Percentiles rank a stretch among this genome's conserved stretches.
Evolutionary conservation across 2,113 vertebrate genomes (phyloP).

Genomic region (Halichoerus grypus): DNA sequence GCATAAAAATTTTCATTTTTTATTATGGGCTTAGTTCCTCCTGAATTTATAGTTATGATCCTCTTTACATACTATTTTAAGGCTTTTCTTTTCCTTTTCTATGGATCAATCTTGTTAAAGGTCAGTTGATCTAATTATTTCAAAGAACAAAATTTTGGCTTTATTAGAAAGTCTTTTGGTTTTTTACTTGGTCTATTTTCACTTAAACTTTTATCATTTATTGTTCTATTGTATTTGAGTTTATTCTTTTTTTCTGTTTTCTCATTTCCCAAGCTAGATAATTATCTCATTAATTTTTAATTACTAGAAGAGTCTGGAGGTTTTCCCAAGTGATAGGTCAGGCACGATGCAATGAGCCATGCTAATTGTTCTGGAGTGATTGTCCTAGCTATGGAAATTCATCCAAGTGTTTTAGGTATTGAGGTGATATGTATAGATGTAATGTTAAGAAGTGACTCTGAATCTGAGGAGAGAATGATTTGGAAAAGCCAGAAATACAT

Average conservation of each 20-base stretch:
- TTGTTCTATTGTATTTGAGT: background rate
- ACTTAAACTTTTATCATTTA: background rate
- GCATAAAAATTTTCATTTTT: background rate
- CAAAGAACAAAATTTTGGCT: background rate
- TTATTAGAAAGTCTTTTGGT: background rate
- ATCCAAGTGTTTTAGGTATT: background rate
- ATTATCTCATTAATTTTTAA: slow-evolving; percentile 26
- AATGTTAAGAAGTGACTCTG: background rate
- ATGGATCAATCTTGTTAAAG: background rate
- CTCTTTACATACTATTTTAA: background rate
- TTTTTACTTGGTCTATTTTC: background rate
- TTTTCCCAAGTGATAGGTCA: background rate
- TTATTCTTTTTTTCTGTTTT: background rate
- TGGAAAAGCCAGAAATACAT: background rate
- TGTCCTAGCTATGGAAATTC: background rate
- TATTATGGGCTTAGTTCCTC: background rate
- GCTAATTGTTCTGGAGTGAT: background rate
- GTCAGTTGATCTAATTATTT: background rate
- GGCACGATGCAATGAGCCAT: background rate
- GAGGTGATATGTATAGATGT: background rate
- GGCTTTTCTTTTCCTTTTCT: background rate
- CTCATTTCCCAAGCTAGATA: background rate
- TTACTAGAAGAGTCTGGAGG: background rate
- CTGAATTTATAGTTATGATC: background rate
- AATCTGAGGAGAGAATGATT: background rate